Conservation (phyloP, 1,140 invertebrate species). For the Eurosta solidaginis region DNA sequence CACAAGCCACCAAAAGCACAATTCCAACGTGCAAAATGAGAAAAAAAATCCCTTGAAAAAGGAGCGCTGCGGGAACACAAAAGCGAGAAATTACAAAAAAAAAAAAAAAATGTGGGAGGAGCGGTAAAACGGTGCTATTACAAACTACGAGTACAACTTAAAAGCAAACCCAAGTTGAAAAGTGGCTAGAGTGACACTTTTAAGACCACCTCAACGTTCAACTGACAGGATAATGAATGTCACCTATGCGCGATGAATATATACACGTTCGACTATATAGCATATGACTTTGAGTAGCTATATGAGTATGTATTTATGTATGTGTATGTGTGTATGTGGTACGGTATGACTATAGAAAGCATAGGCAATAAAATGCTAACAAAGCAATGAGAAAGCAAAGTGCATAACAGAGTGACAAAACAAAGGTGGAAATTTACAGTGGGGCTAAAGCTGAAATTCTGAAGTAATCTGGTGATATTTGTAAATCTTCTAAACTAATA, state of each 20-base stretch:
- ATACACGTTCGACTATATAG: too few relatives aligned
- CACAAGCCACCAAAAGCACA: not conserved
- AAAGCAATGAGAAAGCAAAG: not conserved
- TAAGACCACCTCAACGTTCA: constrained; percentile 19
- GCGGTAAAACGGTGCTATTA: not conserved
- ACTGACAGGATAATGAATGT: constrained; percentile 30
- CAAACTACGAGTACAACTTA: not conserved
- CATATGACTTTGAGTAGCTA: too few relatives aligned
- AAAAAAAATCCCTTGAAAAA: not conserved
- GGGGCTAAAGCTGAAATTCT: too few relatives aligned
- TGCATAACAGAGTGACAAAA: not conserved
- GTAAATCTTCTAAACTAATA: too few relatives aligned
- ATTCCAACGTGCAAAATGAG: not conserved
- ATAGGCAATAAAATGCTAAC: not conserved
- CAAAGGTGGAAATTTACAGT: not conserved
- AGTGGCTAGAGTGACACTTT: constrained; percentile 22
- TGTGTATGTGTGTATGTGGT: not conserved
- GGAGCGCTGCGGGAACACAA: too few relatives aligned
- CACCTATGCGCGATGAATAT: not conserved
- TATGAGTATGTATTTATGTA: not conserved
- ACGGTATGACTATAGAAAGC: not conserved
- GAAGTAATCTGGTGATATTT: too few relatives aligned
- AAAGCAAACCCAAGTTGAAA: not conserved
- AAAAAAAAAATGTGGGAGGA: too few relatives aligned
- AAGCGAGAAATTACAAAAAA: not conserved